Conservation (phyloP, 2,797 vertebrate genomes). For the Sebastes glaucus region DNA sequence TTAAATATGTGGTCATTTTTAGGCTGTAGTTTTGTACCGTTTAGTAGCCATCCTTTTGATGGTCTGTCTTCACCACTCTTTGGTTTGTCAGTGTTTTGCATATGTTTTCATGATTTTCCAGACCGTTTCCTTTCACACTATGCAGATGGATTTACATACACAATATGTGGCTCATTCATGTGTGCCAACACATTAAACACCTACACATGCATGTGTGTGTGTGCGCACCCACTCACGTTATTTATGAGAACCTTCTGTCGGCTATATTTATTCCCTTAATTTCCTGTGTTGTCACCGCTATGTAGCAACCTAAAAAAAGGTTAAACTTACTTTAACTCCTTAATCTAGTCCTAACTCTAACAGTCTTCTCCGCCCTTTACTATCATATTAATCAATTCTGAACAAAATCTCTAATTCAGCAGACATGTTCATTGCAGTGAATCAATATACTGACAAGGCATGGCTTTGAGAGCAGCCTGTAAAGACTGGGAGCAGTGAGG, state of each 20-base stretch:
- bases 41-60: neutral
- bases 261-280: slow-evolving; percentile 36
- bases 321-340: neutral
- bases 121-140: slow-evolving; percentile 39
- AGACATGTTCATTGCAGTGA: slow-evolving; percentile 24
- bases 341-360: neutral
- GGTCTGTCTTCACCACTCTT: slow-evolving; percentile 2
- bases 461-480: slow-evolving; percentile 20
- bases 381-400: slow-evolving; percentile 13
- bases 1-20: neutral
- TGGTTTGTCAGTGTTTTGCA: slow-evolving; percentile 13
- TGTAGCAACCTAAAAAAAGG: neutral
- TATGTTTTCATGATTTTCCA: slow-evolving; percentile 46
- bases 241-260: slow-evolving; percentile 42
- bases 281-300: neutral
- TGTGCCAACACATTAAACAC: slow-evolving; percentile 62
- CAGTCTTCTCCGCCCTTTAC: neutral
- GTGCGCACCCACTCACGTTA: slow-evolving; percentile 36
- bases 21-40: neutral
- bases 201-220: slow-evolving; percentile 45
- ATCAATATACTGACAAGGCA: slow-evolving; percentile 1
- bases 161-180: slow-evolving; percentile 43
- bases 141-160: slow-evolving; percentile 48
- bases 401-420: slow-evolving; percentile 24
- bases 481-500: neutral